Base-by-base conservation (phyloP, 2,113 vertebrate species). In the Varanus komodoensis region DNA sequence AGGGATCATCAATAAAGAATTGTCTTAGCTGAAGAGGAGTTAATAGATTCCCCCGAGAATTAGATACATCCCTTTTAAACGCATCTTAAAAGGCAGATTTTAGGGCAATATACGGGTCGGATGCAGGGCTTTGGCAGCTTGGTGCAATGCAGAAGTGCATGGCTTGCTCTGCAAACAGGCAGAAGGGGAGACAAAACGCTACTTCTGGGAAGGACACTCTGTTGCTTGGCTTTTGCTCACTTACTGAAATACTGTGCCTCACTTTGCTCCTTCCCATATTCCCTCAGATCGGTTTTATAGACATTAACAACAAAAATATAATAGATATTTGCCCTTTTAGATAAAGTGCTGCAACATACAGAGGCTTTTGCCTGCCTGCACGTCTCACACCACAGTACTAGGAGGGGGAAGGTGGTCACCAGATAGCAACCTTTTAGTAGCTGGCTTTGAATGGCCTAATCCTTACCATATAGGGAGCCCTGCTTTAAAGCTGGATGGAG, bases 131-230 rank as follows among this genome's bases (percentile, higher is more conserved):
- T 7, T 11, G 71, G 14, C 77, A 21, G 54, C 6, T 6, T 19
- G 27, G 23, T 44, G 3, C 69, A 91, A 78, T 86, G 85, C 81
- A 81, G 91, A 85, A 68, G 44, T 15, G 50, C n/a, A 75, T 32
- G 23, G 54, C 21, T 14, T 1, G 21, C 21, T 52, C 14, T 48
- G 69, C 86, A 7, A 74, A 61, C 27, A 38, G 61, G 25, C 52
- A 90, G 81, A 74, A 84, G 80, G 81, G 52, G 79, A 86, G 90
- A 57, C 50, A 82, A 3, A 21, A n/a, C 32, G 52, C 19, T 77
- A 19, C 74, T 44, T 6, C 5, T 77, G n/a, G 15, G 17, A 77
- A 17, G 8, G n/a, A 7, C 17, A 77, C 19, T 1, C 14, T 44
- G 19, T 5, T 4, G 19, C 74, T 34, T 23, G 5, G 19, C 74